Evolutionary conservation across 2,113 vertebrate species (phyloP).

Genomic region (Lycocorax pyrrhopterus): DNA sequence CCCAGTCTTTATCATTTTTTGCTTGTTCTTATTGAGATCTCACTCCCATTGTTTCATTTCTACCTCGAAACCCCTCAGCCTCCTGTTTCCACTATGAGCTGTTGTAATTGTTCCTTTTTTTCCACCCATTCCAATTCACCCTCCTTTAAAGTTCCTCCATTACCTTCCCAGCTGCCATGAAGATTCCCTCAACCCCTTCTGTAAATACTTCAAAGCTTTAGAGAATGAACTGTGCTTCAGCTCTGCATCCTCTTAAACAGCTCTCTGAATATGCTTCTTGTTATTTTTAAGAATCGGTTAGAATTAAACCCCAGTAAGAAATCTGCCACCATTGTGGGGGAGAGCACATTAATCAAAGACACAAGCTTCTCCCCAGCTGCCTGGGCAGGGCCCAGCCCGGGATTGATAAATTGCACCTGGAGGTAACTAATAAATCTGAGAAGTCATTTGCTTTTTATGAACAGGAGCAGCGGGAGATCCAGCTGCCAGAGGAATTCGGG

Average conservation of each 20-base stretch:
- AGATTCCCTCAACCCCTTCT: neutral
- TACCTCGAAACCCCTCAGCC: neutral
- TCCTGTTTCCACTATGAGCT: neutral
- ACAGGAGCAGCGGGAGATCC: neutral
- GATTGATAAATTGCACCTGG: conserved; percentile 65
- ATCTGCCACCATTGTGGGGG: conserved; percentile 31
- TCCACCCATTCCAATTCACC: neutral
- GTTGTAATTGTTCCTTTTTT: neutral
- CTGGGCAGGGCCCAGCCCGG: conserved; percentile 9
- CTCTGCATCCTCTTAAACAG: neutral
- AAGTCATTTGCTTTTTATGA: conserved; percentile 66
- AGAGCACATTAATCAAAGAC: conserved; percentile 54
- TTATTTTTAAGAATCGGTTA: conserved; percentile 60
- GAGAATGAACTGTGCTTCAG: neutral
- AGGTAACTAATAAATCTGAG: conserved; percentile 67
- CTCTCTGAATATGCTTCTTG: conserved; percentile 17
- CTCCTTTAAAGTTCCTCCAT: neutral
- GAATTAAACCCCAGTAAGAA: conserved; percentile 62
- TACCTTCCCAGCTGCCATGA: neutral
- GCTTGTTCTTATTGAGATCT: neutral
- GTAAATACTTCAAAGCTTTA: neutral
- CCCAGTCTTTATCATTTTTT: neutral
- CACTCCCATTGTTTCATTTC: neutral
- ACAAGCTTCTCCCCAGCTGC: conserved; percentile 9
- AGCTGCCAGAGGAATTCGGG: neutral